Percentiles rank a stretch among this genome's conserved stretches.
phyloP scores from a whole-genome alignment of 1,140 invertebrate genomes.

The Drosophila kurseongensis region DNA sequence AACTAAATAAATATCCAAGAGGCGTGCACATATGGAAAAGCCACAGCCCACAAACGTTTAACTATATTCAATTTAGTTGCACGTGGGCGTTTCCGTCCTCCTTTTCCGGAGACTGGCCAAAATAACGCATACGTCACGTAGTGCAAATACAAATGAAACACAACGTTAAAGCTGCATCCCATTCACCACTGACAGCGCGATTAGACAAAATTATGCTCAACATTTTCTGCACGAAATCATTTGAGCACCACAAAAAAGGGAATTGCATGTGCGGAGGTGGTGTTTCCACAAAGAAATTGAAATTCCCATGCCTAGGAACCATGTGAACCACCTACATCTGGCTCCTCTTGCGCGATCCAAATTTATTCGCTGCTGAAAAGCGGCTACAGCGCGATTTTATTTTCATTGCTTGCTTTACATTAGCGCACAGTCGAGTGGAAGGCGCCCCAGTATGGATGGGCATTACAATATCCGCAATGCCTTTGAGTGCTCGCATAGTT shows the following conservation, averaged over 20 bases:
- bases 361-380: slow-evolving; percentile 78
- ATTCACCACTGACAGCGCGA: slow-evolving; percentile 51
- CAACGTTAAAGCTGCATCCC: slow-evolving; percentile 40
- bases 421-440: slow-evolving; percentile 71
- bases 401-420: slow-evolving; percentile 77
- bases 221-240: slow-evolving; percentile 78
- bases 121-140: slow-evolving; percentile 80
- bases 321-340: slow-evolving; percentile 14
- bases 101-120: slow-evolving; percentile 26
- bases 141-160: slow-evolving; percentile 67
- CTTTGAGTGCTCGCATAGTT: slow-evolving; percentile 70
- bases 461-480: slow-evolving; percentile 71
- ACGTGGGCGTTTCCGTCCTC: slow-evolving; percentile 49
- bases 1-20: slow-evolving; percentile 55
- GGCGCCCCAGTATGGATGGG: slow-evolving; percentile 50
- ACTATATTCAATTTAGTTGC: slow-evolving; percentile 48
- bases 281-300: slow-evolving; percentile 58
- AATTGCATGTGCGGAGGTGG: slow-evolving; percentile 32
- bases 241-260: slow-evolving; percentile 51
- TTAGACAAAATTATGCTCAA: slow-evolving; percentile 80
- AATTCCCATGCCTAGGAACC: slow-evolving; percentile 42
- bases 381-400: slow-evolving; percentile 59
- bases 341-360: slow-evolving; percentile 47
- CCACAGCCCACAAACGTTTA: slow-evolving; percentile 46
- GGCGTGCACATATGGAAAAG: slow-evolving; percentile 15